Evolutionary conservation across 2,888 invertebrate species (phyloP).

Genomic region (Apocheima hispidaria): DNA sequence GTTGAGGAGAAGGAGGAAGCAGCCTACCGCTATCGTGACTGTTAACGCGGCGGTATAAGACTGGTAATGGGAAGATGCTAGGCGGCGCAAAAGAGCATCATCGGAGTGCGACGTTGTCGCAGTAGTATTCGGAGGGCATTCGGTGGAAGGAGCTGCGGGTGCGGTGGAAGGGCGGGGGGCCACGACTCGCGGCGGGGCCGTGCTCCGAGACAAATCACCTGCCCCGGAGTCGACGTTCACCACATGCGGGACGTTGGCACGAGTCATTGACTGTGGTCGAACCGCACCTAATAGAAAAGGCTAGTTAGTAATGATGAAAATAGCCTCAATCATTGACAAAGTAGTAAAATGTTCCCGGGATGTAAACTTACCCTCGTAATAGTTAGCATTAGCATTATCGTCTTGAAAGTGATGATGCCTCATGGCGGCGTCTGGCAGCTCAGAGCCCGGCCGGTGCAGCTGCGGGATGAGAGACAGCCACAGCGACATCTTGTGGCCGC

Average conservation of each 20-base stretch:
- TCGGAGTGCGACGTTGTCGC: conserved; percentile 82
- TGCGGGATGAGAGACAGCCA: conserved; percentile 97
- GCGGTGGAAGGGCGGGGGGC: conserved; percentile 72
- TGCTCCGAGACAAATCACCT: conserved; percentile 60
- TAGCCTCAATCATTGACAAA: neutral
- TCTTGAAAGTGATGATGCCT: conserved; percentile 95
- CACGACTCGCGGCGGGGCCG: conserved; percentile 79
- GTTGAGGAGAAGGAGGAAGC: conserved; percentile 92
- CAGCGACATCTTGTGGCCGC: conserved; percentile 97
- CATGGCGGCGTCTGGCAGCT: conserved; percentile 92
- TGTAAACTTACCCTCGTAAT: conserved; percentile 89
- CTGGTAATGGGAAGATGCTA: conserved; percentile 94
- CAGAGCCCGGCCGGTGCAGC: conserved; percentile 92
- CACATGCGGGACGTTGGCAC: conserved; percentile 87
- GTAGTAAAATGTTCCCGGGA: neutral
- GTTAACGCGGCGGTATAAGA: conserved; percentile 95
- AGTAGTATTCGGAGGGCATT: conserved; percentile 89
- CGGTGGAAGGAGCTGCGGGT: conserved; percentile 87
- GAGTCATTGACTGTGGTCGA: conserved; percentile 90
- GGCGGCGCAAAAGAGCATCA: conserved; percentile 90
- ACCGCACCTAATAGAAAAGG: conserved; percentile 87
- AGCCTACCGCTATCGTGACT: conserved; percentile 94
- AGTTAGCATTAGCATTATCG: conserved; percentile 88
- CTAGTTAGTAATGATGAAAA: neutral
- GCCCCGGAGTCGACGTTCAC: conserved; percentile 73